Evolutionary conservation across 2,888 invertebrate genomes (phyloP).

Genomic region (Dione juno): DNA sequence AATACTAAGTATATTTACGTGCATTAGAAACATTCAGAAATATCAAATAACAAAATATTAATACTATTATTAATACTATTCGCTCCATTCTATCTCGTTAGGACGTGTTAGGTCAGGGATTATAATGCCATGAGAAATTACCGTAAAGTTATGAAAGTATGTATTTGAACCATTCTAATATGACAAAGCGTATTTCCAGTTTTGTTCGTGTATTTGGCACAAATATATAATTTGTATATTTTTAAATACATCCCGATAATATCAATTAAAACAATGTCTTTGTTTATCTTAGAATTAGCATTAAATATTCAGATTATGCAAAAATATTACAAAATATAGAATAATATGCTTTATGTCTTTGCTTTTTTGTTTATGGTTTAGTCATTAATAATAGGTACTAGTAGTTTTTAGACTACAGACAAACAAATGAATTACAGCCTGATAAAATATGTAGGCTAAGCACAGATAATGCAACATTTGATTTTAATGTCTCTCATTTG

Average conservation of each 20-base stretch:
- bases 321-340: too few species aligned
- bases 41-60: background rate
- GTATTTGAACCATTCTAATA: background rate
- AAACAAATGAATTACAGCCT: too few species aligned
- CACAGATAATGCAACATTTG: too few species aligned
- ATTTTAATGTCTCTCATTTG: too few species aligned
- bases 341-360: too few species aligned
- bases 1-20: background rate
- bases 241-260: background rate
- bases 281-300: background rate
- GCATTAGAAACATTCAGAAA: background rate
- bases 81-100: conserved; percentile 6
- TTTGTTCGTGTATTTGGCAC: background rate
- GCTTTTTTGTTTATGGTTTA: too few species aligned
- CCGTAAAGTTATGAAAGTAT: background rate
- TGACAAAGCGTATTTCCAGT: too few species aligned
- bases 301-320: too few species aligned
- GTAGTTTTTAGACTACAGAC: too few species aligned
- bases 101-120: conserved; percentile 13
- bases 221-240: background rate
- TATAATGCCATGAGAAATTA: conserved; percentile 4
- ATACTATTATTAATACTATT: too few species aligned
- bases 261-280: background rate
- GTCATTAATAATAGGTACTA: too few species aligned
- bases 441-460: too few species aligned